phyloP scores from a whole-genome alignment of 64 coral and sea anemone genomes.

The Actinia equina region DNA sequence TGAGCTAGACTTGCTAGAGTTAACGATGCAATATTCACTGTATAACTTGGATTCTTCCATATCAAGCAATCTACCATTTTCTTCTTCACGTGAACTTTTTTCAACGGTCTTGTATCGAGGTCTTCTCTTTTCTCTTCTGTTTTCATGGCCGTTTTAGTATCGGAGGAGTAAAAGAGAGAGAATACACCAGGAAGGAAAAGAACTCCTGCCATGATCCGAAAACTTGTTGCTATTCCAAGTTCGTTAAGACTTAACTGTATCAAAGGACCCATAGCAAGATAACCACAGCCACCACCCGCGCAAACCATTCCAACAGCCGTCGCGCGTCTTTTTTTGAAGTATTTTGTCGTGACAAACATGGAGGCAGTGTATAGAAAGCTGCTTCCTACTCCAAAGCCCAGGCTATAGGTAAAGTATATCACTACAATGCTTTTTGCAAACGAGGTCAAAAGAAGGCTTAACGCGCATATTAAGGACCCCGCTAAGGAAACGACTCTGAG shows the following conservation, averaged over 20 bases:
- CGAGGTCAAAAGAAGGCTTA: constrained; percentile 31
- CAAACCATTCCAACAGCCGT: constrained; percentile 35
- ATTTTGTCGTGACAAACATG: constrained; percentile 21
- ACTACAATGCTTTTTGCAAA: constrained; percentile 30
- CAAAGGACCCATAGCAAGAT: constrained; percentile 33
- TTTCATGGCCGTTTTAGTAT: neutral
- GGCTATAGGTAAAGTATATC: constrained; percentile 30
- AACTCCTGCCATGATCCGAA: constrained; percentile 20
- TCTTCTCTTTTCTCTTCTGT: neutral
- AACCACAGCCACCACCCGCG: constrained; percentile 27
- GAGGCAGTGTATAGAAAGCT: constrained; percentile 28
- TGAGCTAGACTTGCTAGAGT: neutral
- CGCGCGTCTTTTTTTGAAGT: constrained; percentile 18
- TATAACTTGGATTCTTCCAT: constrained; percentile 33
- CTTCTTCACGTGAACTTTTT: neutral
- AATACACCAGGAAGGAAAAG: neutral
- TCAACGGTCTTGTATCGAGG: neutral
- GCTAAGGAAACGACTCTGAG: constrained; percentile 18
- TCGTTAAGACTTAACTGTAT: constrained; percentile 6
- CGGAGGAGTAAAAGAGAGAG: constrained; percentile 17
- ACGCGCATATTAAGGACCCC: neutral
- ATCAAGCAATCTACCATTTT: constrained; percentile 47
- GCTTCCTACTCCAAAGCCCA: constrained; percentile 24
- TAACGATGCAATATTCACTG: constrained; percentile 20
- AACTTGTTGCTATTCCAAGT: constrained; percentile 12